Evolutionary conservation across 2,113 vertebrate species (phyloP).

Genomic region (Lucifuga dentata): DNA sequence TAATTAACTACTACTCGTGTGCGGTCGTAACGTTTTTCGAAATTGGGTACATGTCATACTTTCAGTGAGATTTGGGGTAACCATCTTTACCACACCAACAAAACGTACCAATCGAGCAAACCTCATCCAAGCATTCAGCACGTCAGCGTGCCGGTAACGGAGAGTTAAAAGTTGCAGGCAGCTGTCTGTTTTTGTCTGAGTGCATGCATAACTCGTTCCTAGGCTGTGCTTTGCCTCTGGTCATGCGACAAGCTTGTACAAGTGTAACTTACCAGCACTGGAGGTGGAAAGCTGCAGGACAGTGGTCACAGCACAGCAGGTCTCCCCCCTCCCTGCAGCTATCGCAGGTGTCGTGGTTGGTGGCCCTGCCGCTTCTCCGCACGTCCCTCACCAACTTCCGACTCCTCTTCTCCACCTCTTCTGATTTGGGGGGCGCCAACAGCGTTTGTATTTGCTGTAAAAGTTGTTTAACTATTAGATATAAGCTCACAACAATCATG

Average conservation of each 20-base stretch:
- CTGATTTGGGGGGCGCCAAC: constrained; percentile 93
- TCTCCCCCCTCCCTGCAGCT: constrained; percentile 97
- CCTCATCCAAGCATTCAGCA: background rate
- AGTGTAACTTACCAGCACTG: constrained; percentile 89
- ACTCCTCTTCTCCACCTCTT: constrained; percentile 91
- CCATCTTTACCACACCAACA: background rate
- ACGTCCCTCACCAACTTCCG: constrained; percentile 91
- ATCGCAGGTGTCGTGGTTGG: constrained; percentile 97
- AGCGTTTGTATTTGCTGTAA: constrained; percentile 95
- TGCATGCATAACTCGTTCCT: background rate
- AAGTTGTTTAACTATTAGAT: constrained; percentile 8
- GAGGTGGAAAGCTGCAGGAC: constrained; percentile 95
- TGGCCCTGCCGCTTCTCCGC: constrained; percentile 92
- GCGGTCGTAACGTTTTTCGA: no score
- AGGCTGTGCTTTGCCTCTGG: no score
- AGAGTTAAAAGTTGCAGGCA: background rate
- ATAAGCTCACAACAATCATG: no score
- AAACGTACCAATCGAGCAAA: background rate
- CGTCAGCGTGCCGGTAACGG: background rate
- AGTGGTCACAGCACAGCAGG: constrained; percentile 95
- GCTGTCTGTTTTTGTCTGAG: background rate
- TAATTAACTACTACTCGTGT: no score
- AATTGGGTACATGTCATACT: no score
- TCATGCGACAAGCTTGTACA: no score
- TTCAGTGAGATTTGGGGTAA: background rate